Conservation (phyloP, 2,797 vertebrate species). For the Cuculus canorus region DNA sequence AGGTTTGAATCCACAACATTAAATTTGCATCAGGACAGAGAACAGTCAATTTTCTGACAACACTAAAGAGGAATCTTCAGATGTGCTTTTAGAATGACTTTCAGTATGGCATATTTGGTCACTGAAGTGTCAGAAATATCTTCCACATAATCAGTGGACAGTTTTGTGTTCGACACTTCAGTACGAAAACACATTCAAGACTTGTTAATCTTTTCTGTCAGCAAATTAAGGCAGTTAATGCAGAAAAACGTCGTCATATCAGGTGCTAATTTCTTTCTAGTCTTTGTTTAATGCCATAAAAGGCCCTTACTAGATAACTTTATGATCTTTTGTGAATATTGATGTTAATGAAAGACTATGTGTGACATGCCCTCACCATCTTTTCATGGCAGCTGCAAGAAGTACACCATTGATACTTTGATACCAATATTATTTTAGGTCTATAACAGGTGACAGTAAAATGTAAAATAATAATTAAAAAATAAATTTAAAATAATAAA, state of each 20-base stretch:
- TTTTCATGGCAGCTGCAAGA: not conserved
- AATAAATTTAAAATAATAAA: too few species aligned
- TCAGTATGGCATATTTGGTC: not conserved
- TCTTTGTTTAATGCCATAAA: not conserved
- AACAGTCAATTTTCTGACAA: not conserved
- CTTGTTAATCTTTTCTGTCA: not conserved
- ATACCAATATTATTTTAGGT: too few species aligned
- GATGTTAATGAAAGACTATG: not conserved
- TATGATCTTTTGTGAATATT: not conserved
- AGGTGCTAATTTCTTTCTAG: not conserved
- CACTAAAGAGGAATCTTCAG: not conserved
- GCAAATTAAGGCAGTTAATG: not conserved
- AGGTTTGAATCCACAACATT: not conserved
- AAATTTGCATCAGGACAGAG: not conserved
- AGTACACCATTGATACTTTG: not conserved
- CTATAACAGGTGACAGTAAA: too few species aligned
- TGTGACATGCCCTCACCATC: not conserved
- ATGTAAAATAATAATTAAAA: too few species aligned
- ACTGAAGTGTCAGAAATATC: not conserved
- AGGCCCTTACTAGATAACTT: not conserved
- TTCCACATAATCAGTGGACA: not conserved
- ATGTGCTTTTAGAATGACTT: not conserved
- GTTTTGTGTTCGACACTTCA: not conserved
- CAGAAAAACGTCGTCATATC: not conserved
- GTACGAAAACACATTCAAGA: not conserved